A percentile compares a stretch with the other conserved stretches of the same genome.
phyloP scores from a whole-genome alignment of 2,113 vertebrate genomes.

The Leptobrachium ailaonicum region DNA sequence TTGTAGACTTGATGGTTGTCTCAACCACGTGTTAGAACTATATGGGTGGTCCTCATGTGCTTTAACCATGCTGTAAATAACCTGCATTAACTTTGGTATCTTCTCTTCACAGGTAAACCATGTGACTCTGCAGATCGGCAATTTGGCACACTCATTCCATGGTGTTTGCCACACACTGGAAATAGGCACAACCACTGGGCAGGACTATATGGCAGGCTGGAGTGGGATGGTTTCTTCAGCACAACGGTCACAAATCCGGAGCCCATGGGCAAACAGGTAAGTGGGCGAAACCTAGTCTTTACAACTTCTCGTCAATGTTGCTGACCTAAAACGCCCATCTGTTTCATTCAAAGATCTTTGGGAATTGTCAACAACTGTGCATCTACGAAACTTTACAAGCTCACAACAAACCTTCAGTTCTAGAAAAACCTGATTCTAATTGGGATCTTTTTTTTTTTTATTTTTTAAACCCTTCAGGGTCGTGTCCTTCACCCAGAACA shows the following conservation, averaged over 20 bases:
- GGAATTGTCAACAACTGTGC: no score
- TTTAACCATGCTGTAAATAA: no score
- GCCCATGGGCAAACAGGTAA: slow-evolving; percentile 97
- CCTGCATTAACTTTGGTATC: no score
- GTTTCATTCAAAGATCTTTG: no score
- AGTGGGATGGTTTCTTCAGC: slow-evolving; percentile 98
- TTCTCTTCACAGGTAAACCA: slow-evolving; percentile 66
- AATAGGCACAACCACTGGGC: slow-evolving; percentile 98
- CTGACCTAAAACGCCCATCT: no score
- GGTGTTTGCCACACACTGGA: slow-evolving; percentile 95
- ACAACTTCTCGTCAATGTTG: no score
- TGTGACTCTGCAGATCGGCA: slow-evolving; percentile 89
- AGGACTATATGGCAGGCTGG: slow-evolving; percentile 88
- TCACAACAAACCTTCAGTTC: no score
- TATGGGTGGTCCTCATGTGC: no score
- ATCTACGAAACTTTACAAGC: no score
- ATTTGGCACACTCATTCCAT: slow-evolving; percentile 94
- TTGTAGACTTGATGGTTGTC: no score
- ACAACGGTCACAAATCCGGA: slow-evolving; percentile 96
- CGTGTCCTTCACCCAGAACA: slow-evolving; percentile 92
- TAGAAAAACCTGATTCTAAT: no score
- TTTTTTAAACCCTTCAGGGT: slow-evolving; percentile 65
- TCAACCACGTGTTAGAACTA: no score
- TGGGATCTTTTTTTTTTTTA: not conserved
- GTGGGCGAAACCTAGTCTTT: not conserved